Evolutionary conservation across 2,888 invertebrate genomes (phyloP).

Genomic region (Exephanes ischioxanthus): DNA sequence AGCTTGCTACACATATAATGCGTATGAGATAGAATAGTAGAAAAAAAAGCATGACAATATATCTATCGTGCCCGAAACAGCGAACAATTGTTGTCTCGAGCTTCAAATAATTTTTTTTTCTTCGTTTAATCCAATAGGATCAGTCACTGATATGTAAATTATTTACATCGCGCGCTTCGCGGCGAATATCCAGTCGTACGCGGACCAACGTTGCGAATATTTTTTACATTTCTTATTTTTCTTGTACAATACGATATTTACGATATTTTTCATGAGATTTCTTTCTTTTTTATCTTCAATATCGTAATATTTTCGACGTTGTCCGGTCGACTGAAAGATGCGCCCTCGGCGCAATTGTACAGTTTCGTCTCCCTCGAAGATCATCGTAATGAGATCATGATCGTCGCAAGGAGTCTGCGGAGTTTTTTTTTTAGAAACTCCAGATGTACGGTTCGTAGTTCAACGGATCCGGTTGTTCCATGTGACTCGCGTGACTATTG

Average conservation of each 20-base stretch:
- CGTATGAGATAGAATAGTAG: conserved; percentile 39
- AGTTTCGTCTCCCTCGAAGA: conserved; percentile 8
- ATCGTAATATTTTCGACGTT: neutral
- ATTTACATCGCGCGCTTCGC: conserved; percentile 54
- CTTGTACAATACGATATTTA: neutral
- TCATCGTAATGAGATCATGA: conserved; percentile 46
- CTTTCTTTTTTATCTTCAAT: neutral
- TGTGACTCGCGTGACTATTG: conserved; percentile 77
- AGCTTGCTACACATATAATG: conserved; percentile 45
- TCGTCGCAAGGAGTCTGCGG: conserved; percentile 1
- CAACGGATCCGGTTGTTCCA: conserved; percentile 82
- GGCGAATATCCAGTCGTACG: neutral
- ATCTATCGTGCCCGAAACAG: neutral
- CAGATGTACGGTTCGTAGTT: conserved; percentile 84
- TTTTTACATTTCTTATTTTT: neutral
- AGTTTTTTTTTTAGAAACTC: conserved; percentile 77
- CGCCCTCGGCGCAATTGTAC: neutral
- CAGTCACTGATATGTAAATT: conserved; percentile 61
- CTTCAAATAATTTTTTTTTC: conserved; percentile 5
- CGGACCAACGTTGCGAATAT: neutral
- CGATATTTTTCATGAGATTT: neutral
- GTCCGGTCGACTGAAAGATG: neutral
- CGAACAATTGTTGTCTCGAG: conserved; percentile 18
- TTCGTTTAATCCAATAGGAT: conserved; percentile 42
- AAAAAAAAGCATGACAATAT: conserved; percentile 31